Evolutionary conservation across 2,888 invertebrate genomes (phyloP).

Genomic region (Drosophila tripunctata): DNA sequence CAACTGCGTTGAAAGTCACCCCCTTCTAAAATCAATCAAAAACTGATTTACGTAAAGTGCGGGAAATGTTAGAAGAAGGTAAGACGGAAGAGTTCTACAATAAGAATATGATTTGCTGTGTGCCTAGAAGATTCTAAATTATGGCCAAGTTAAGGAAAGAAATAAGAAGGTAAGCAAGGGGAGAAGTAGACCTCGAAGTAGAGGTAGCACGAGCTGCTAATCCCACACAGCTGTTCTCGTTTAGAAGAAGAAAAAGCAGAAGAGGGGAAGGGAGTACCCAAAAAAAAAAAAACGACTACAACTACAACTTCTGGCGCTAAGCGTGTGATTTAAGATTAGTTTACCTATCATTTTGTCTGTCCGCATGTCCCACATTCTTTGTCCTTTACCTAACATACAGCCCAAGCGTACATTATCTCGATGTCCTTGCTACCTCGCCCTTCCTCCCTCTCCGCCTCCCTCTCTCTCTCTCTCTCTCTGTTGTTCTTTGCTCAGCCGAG

Average conservation of each 20-base stretch:
- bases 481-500: slow-evolving; percentile 9
- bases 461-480: not conserved
- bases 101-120: no score
- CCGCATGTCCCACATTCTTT: not conserved
- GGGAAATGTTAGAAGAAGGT: no score
- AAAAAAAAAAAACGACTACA: not conserved
- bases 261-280: not conserved
- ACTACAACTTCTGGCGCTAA: slow-evolving; percentile 47
- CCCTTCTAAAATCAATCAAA: no score
- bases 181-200: not conserved
- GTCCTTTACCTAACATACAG: slow-evolving; percentile 51
- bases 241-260: not conserved
- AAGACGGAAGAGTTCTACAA: no score
- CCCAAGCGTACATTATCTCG: slow-evolving; percentile 43
- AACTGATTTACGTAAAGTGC: no score
- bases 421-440: slow-evolving; percentile 55
- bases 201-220: slow-evolving; percentile 37
- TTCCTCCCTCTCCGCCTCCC: not conserved
- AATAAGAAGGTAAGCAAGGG: not conserved
- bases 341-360: slow-evolving; percentile 2
- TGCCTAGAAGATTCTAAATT: slow-evolving; percentile 18
- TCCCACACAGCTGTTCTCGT: slow-evolving; percentile 54
- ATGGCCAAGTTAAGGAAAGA: slow-evolving; percentile 5
- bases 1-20: no score
- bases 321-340: slow-evolving; percentile 68